Percentiles rank a stretch among this genome's conserved stretches.
These are phyloP conservation scores for Potorous gilbertii DNA, from an alignment of 2,797 vertebrate genomes.

Conservation along the genomic window DNA sequence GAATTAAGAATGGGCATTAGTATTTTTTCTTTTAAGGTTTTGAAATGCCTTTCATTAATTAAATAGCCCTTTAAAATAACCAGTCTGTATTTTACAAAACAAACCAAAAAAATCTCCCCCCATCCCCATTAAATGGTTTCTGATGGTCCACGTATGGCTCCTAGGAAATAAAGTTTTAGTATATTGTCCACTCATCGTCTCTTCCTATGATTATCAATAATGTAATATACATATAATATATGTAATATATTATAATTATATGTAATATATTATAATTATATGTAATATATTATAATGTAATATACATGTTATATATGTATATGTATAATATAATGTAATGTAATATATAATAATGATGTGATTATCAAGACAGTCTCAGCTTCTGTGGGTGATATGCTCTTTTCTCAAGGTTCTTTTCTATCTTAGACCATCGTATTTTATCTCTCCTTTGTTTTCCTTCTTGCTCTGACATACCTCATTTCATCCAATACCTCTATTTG, in stretches of 20 bases:
- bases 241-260: no score
- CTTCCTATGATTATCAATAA: neutral
- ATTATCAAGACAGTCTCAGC: neutral
- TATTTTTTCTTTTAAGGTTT: slow-evolving; percentile 50
- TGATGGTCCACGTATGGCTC: neutral
- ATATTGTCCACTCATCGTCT: neutral
- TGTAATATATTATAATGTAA: no score
- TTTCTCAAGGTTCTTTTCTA: neutral
- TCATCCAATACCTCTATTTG: neutral
- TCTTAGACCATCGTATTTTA: neutral
- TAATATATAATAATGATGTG: neutral
- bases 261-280: no score
- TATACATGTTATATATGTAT: no score
- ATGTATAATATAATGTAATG: no score
- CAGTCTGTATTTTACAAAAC: neutral
- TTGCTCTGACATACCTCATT: neutral
- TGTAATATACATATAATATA: no score
- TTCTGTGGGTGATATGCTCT: neutral
- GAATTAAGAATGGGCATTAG: slow-evolving; percentile 66
- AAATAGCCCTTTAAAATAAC: neutral
- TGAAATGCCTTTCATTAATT: slow-evolving; percentile 55
- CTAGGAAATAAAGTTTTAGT: neutral
- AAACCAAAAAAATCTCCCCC: neutral
- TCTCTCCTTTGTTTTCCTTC: neutral
- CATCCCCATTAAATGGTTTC: neutral